These are phyloP conservation scores for Rhizoglyphus robini DNA, from an alignment of 1,140 invertebrate species.

Conservation along the genomic window DNA sequence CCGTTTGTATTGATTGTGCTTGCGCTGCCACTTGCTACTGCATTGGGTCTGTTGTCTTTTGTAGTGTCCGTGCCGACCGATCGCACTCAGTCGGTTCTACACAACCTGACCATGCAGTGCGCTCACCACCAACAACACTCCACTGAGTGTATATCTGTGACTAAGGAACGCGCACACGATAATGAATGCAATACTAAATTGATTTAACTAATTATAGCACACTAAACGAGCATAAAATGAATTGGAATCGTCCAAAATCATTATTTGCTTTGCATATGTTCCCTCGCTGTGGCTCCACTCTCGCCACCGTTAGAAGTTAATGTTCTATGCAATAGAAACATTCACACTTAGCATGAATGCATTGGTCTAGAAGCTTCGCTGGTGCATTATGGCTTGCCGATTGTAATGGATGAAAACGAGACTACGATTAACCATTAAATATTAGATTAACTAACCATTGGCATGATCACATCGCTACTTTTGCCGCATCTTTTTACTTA, in stretches of 20 bases:
- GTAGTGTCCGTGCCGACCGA: too few relatives aligned
- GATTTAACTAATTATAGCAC: constrained; percentile 18
- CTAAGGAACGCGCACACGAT: background rate
- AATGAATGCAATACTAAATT: constrained; percentile 17
- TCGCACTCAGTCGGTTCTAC: background rate
- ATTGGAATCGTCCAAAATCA: constrained; percentile 18
- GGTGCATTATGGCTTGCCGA: background rate
- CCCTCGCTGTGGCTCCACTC: background rate
- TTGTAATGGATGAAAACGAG: constrained; percentile 2
- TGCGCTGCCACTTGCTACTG: background rate
- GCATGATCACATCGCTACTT: background rate
- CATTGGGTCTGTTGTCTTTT: background rate
- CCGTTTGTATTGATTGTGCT: background rate
- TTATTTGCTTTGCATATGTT: background rate
- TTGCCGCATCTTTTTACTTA: background rate
- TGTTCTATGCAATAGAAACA: too few relatives aligned
- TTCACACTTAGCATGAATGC: too few relatives aligned
- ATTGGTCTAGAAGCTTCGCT: too few relatives aligned
- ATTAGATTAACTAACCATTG: too few relatives aligned
- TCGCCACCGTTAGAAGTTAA: background rate
- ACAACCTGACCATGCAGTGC: background rate
- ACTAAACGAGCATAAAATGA: background rate
- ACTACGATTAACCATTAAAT: background rate
- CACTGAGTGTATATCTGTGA: background rate
- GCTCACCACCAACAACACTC: background rate